Evolutionary conservation across 2,113 vertebrate genomes (phyloP).

Genomic region (Clinocottus analis): DNA sequence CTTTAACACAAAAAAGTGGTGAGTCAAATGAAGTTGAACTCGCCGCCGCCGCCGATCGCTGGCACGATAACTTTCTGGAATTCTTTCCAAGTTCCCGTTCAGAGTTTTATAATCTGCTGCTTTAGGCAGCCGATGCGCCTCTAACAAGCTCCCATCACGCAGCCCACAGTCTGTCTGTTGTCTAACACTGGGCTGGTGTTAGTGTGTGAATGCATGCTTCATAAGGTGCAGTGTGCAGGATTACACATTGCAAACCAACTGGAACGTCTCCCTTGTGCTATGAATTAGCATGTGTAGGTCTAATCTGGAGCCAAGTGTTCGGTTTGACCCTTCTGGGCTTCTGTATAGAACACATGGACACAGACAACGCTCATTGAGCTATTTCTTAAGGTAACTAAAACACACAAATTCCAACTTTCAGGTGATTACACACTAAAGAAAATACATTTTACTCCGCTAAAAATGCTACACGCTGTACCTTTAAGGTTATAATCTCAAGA

Average conservation of each 20-base stretch:
- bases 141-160: neutral
- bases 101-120: neutral
- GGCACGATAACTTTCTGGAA: neutral
- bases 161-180: neutral
- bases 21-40: neutral
- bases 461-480: neutral
- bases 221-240: neutral
- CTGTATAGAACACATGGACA: neutral
- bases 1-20: neutral
- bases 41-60: neutral
- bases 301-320: neutral
- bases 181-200: neutral
- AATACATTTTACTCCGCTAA: neutral
- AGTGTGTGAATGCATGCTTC: neutral
- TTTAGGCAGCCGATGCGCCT: neutral
- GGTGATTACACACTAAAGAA: neutral
- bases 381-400: neutral
- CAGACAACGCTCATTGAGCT: neutral
- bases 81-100: neutral
- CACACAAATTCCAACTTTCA: neutral
- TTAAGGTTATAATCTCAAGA: neutral
- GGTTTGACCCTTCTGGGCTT: neutral
- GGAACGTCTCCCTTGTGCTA: too few relatives aligned
- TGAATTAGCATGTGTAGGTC: too few relatives aligned
- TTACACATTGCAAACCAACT: neutral